Evolutionary conservation across 2,113 vertebrate genomes (phyloP).

Genomic region (Brienomyrus brachyistius): DNA sequence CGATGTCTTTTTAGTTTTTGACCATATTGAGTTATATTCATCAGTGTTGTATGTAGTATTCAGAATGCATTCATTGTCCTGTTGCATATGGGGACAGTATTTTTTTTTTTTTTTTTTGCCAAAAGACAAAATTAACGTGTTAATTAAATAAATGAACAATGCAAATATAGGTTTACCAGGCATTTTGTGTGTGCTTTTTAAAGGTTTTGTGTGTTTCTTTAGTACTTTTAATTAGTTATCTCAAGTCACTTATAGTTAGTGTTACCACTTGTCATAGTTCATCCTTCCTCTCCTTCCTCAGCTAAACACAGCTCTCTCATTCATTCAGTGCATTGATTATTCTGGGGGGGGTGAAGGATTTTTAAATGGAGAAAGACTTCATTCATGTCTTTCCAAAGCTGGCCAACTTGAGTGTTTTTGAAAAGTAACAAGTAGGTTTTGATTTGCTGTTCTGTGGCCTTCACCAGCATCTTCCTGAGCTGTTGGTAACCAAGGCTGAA

Average conservation of each 20-base stretch:
- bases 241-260: neutral
- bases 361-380: slow-evolving; percentile 8
- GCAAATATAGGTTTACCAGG: neutral
- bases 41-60: neutral
- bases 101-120: neutral
- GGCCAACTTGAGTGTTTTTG: neutral
- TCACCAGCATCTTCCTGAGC: slow-evolving; percentile 1
- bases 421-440: slow-evolving; percentile 12
- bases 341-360: neutral
- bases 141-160: neutral
- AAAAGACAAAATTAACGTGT: neutral
- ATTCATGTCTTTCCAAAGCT: slow-evolving; percentile 10
- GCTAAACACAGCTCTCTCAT: neutral
- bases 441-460: slow-evolving; percentile 3
- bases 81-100: neutral
- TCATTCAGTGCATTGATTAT: neutral
- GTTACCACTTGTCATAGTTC: neutral
- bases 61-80: neutral
- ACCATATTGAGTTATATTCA: neutral
- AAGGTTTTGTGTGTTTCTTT: neutral
- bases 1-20: neutral
- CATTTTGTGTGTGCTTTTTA: neutral
- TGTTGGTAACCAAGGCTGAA: slow-evolving; percentile 7
- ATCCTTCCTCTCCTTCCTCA: neutral
- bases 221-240: neutral